Evolutionary conservation across 2,888 invertebrate species (phyloP), one percentile per base, ranked within the genome.

Genomic region (Hypercompe scribonia): DNA sequence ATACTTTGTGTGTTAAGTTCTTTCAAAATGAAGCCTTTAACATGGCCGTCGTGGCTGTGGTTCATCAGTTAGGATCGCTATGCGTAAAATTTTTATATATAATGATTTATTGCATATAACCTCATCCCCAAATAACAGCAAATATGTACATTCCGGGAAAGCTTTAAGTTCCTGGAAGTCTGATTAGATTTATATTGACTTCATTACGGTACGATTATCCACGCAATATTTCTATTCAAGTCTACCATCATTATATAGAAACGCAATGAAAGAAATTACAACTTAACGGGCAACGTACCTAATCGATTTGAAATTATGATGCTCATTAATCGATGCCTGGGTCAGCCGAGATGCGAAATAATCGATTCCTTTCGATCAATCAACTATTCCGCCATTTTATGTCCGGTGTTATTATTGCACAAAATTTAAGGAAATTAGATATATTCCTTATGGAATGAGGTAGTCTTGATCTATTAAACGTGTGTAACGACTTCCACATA

Each of bases 111-210:
- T 46, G 4, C 24, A 46, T 7, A 21, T 0, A 46, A 21, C 18
- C 3, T 46, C 5, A 21, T 24, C 21, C 46, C 1, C 8, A 10
- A 50, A 50, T 1, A 8, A 64, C 64, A 67, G 36, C 21, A 75
- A 73, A 65, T n/a, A 18, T 13, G 0, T 8, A 24, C 68, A 34
- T 72, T n/a, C 39, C 33, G 75, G 79, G 74, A 79, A 81, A 73
- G 66, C 46, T 73, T 18, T 28, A 66, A 81, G 10, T 89, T 83
- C 87, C 86, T 84, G 87, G 87, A 88, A 84, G 61, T 68, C 13
- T 79, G 84, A 81, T 80, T 75, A 71, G 65, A 65, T 74, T 76
- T 50, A 74, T 77, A 72, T 65, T 34, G 31, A 66, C 71, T 75
- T 77, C 66, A 77, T 73, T 50, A 65, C 65, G 0, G 42, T 58